Base-by-base conservation (phyloP, 1,140 invertebrate genomes). In the Diachasmimorpha longicaudata region DNA sequence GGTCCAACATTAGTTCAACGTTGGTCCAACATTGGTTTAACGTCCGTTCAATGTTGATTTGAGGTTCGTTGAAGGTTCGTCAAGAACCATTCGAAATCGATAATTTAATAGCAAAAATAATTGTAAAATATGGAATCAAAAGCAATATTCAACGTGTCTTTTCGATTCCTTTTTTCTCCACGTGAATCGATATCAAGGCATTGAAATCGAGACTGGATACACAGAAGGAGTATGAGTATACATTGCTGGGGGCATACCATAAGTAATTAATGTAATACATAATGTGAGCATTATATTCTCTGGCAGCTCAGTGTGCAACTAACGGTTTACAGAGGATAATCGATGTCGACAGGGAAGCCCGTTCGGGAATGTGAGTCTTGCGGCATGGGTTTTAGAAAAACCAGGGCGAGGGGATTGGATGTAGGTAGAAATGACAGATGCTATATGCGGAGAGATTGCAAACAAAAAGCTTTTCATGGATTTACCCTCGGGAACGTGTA, bases 191-290 rank as follows among this genome's bases (percentile, higher is more conserved):
- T 23, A 14, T 19, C 5, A 23, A 25, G 58, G 42, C 21, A 48
- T 72, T 52, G 46, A 72, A 31, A 25, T 11, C 46, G 5, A 55
- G 14, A 16, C 52, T 36, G 25, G 31, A 72, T 31, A 36, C n/a
- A 55, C n/a, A 55, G 16, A 72, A 42, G 76, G 72, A 55, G 73
- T 77, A 74, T 74, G 81, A 81, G 77, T 74, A 72, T 69, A 70
- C 36, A 74, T 73, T 48, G 74, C 70, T 31, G n/a, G 69, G 19
- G 55, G 63, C 75, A 75, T 72, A 74, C 78, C 79, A 37, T 69
- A 68, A 70, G 70, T 82, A 84, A 84, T 84, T 83, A 83, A 80
- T 83, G 79, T 80, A 82, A 82, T 74, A 78, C 77, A 82, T 74
- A 70, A 68, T 37, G 16, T 63, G 25, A 31, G 25, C 19, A 13